phyloP scores from a whole-genome alignment of 2,888 invertebrate species.

The Drosophila ustulata region DNA sequence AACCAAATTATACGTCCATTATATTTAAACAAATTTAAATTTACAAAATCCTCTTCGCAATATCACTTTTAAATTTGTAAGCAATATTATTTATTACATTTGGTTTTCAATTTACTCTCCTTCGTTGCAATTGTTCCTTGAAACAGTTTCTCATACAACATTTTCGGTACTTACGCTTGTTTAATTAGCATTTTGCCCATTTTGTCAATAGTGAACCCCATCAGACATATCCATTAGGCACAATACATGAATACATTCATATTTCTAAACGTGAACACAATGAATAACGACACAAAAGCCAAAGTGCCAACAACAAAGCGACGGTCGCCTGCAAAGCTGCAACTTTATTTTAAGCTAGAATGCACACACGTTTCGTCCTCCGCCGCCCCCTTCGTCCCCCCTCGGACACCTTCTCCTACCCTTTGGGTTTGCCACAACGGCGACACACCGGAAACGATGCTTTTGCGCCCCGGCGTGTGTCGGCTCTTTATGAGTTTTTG shows the following conservation, averaged over 20 bases:
- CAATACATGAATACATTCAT: constrained; percentile 51
- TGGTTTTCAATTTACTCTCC: no score
- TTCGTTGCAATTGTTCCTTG: not conserved
- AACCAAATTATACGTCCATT: not conserved
- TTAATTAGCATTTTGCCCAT: constrained; percentile 71
- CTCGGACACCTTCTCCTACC: not conserved
- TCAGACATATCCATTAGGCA: constrained; percentile 63
- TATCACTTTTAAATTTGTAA: no score
- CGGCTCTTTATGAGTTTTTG: constrained; percentile 63
- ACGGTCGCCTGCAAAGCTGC: constrained; percentile 57
- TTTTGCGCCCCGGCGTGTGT: constrained; percentile 77
- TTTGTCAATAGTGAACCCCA: constrained; percentile 49
- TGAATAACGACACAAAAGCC: constrained; percentile 81
- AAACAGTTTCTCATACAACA: not conserved
- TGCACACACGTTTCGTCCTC: constrained; percentile 69
- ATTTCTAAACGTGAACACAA: constrained; percentile 66
- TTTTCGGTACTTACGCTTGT: constrained; percentile 17
- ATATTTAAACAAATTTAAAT: no score
- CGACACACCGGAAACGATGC: constrained; percentile 78
- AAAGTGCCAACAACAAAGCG: constrained; percentile 60
- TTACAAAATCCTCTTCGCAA: no score
- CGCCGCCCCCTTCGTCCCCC: not conserved
- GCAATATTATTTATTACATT: no score
- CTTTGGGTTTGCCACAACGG: constrained; percentile 20
- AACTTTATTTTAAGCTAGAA: constrained; percentile 81